Conservation (phyloP, 2,113 vertebrate genomes). For the Nycticorax nycticorax region DNA sequence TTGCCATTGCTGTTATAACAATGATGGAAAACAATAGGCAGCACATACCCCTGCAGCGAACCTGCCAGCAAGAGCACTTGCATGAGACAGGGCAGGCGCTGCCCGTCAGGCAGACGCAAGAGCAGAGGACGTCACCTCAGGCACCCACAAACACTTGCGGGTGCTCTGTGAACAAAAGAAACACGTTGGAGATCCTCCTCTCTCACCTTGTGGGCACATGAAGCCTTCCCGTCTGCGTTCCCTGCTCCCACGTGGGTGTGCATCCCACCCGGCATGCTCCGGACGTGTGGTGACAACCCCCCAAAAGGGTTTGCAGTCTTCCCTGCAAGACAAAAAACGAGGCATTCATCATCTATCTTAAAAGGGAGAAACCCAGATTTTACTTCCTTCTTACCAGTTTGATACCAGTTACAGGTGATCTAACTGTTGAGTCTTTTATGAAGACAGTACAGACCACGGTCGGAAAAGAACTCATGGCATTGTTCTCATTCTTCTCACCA, state of each 20-base stretch:
- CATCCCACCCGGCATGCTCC: background rate
- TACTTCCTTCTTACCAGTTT: background rate
- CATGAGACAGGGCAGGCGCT: background rate
- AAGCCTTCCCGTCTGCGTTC: background rate
- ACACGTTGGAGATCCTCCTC: background rate
- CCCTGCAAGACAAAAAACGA: background rate
- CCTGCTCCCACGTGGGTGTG: background rate
- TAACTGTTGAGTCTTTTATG: background rate
- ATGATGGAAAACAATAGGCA: background rate
- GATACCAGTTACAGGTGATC: background rate
- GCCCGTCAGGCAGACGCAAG: background rate
- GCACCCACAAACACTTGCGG: accelerated
- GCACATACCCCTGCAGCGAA: background rate
- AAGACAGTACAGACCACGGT: background rate
- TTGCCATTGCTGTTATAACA: background rate
- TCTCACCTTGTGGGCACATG: background rate
- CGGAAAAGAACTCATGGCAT: background rate
- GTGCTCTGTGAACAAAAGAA: background rate
- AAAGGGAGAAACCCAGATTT: background rate
- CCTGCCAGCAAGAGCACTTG: accelerated
- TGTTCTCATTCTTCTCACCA: background rate
- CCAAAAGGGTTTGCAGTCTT: background rate
- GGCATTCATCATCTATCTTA: background rate
- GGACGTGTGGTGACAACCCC: accelerated
- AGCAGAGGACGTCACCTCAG: background rate